These are phyloP conservation scores for Henricia sp. DNA, from an alignment of 53 echinoderm and acorn worm genomes.

Conservation along the genomic window DNA sequence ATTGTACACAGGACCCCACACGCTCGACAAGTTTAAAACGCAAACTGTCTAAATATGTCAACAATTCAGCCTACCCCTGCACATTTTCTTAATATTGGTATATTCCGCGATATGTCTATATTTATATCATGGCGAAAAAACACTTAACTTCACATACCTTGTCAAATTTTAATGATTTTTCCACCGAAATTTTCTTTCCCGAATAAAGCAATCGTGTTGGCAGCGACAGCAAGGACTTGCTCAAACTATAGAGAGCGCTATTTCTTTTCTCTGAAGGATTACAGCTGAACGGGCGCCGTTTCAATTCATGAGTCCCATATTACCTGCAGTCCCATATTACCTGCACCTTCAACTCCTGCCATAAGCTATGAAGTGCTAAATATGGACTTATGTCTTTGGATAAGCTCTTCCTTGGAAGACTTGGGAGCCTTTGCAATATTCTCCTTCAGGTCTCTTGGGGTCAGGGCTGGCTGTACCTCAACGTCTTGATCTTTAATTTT, in stretches of 20 bases:
- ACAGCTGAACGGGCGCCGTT: not conserved
- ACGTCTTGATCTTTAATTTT: too few relatives aligned
- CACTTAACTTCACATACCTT: constrained; percentile 11
- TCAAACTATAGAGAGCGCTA: constrained; percentile 7
- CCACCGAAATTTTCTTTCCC: not conserved
- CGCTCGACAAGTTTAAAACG: not conserved
- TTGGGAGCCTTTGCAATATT: too few relatives aligned
- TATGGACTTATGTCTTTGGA: too few relatives aligned
- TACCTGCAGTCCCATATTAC: constrained; percentile 22
- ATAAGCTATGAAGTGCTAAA: too few relatives aligned
- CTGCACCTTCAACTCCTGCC: constrained; percentile 25
- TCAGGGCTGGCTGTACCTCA: too few relatives aligned
- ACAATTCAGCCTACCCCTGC: constrained; percentile 15
- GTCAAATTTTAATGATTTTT: constrained; percentile 2
- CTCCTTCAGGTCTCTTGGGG: too few relatives aligned
- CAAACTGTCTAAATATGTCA: constrained; percentile 16
- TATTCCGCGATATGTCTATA: not conserved
- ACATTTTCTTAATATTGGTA: not conserved
- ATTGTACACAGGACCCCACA: not conserved
- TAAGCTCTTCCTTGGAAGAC: too few relatives aligned
- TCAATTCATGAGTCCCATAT: constrained; percentile 11
- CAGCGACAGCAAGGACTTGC: not conserved
- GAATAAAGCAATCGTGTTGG: not conserved
- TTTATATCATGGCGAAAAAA: constrained; percentile 2
- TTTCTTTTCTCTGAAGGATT: not conserved